Conservation (phyloP, 2,797 vertebrate genomes). For the Alauda arvensis region DNA sequence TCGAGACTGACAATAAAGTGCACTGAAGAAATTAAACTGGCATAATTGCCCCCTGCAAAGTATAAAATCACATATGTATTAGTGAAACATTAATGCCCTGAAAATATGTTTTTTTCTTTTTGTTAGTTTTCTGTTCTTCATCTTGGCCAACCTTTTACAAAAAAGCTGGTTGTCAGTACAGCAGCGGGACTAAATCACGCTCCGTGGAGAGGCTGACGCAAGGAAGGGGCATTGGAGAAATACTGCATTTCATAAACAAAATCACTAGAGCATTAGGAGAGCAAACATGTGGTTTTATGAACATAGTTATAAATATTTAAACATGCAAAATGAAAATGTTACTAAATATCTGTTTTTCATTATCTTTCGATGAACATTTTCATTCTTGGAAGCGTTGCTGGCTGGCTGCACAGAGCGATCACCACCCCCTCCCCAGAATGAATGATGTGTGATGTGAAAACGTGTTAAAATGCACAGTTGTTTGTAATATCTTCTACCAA, state of each 20-base stretch:
- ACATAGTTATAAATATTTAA: conserved; percentile 76
- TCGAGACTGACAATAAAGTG: background rate
- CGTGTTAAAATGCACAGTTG: conserved; percentile 52
- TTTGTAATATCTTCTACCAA: conserved; percentile 43
- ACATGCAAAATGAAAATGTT: conserved; percentile 75
- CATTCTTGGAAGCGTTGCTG: conserved; percentile 59
- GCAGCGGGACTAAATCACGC: background rate
- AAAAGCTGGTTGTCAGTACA: background rate
- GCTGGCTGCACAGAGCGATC: conserved; percentile 46
- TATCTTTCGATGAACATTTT: conserved; percentile 64
- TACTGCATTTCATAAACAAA: conserved; percentile 72
- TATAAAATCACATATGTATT: background rate
- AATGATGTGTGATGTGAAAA: conserved; percentile 34
- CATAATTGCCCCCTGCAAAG: background rate
- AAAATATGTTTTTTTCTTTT: conserved; percentile 19
- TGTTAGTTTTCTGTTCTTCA: conserved; percentile 43
- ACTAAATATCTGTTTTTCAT: conserved; percentile 72
- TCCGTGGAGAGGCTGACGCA: conserved; percentile 39
- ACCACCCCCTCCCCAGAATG: conserved; percentile 5
- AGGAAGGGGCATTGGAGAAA: conserved; percentile 63
- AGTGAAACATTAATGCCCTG: background rate
- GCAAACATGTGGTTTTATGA: conserved; percentile 70
- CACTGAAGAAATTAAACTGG: background rate
- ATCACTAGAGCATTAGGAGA: conserved; percentile 57
- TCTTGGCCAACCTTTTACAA: conserved; percentile 6